Evolutionary conservation across 1,140 invertebrate genomes (phyloP), one percentile per base, ranked within the genome.

Genomic region (Drosophila sp.): DNA sequence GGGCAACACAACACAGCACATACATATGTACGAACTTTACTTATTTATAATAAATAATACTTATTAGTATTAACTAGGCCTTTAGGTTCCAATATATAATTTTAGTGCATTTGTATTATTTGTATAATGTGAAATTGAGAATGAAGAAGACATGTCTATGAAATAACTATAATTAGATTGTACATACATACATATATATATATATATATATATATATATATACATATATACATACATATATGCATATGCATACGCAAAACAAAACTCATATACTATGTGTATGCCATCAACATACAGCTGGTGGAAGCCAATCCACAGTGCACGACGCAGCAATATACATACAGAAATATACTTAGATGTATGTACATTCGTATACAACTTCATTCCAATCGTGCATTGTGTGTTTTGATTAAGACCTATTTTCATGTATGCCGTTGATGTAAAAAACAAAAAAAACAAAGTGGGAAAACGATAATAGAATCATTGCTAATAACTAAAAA

Each of bases 21-120:
- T 66, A 67, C 65, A 76, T 72, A 69, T 69, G 87, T 70, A 79
- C 63, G 55, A 66, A 76, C 64, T 64, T 86, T 71, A 77, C 73
- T 69, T 61, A 84, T 80, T 75, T 74, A 75, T 67, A 73, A 68
- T 70, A 81, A 72, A 55, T 69, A 60, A 70, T 76, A 81, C 62
- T 70, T 78, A 74, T 66, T 79, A 84, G 72, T 60, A 70, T 86
- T 74, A 79, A 76, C 61, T 70, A 68, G 47, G 76, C 61, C 60
- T 79, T 74, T 79, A 81, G 65, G 70, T 71, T 90, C 70, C 69
- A 66, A 77, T 68, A 81, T 69, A 61, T 64, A 81, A 68, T 60
- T 66, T 71, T 76, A 81, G 75, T 74, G 72, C 76, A 90, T 91
- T 89, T 86, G 76, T 89, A 91, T 89, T 80, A 91, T 86, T 91